Conservation (phyloP, 2,888 invertebrate species). For the Syrphus vitripennis region DNA sequence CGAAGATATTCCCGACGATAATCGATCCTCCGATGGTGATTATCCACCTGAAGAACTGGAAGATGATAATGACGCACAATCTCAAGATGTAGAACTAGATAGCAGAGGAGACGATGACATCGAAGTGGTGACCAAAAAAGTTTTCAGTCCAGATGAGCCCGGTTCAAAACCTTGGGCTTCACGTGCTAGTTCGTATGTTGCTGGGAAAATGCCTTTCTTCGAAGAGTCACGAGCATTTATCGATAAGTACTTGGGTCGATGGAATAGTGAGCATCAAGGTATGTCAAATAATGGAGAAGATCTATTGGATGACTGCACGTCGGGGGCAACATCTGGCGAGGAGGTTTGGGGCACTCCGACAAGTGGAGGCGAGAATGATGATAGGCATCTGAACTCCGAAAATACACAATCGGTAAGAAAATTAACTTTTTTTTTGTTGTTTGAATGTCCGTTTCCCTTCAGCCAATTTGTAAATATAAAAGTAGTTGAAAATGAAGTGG, state of each 20-base stretch:
- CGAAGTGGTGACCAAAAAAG: conserved; percentile 73
- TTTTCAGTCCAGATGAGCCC: conserved; percentile 66
- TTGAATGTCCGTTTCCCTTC: background rate
- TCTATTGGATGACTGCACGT: conserved; percentile 87
- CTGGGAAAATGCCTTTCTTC: conserved; percentile 89
- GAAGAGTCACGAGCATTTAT: conserved; percentile 83
- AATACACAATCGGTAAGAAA: conserved; percentile 84
- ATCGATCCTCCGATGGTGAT: conserved; percentile 82
- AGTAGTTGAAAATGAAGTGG: no score
- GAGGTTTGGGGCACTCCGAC: conserved; percentile 95
- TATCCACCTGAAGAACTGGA: conserved; percentile 74
- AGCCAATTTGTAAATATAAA: background rate
- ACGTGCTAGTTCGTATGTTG: conserved; percentile 90
- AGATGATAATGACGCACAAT: conserved; percentile 71
- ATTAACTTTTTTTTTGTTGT: background rate
- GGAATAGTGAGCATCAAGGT: conserved; percentile 79
- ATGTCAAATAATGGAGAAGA: conserved; percentile 82
- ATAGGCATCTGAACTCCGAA: conserved; percentile 86
- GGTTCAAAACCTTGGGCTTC: conserved; percentile 86
- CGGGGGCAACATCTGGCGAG: conserved; percentile 91
- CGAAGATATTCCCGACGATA: conserved; percentile 79
- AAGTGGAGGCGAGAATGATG: conserved; percentile 91
- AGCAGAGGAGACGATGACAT: conserved; percentile 74
- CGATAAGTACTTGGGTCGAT: conserved; percentile 82
- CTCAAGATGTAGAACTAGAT: conserved; percentile 71